Evolutionary conservation across 2,888 invertebrate species (phyloP).

Genomic region (Chymomyza amoena): DNA sequence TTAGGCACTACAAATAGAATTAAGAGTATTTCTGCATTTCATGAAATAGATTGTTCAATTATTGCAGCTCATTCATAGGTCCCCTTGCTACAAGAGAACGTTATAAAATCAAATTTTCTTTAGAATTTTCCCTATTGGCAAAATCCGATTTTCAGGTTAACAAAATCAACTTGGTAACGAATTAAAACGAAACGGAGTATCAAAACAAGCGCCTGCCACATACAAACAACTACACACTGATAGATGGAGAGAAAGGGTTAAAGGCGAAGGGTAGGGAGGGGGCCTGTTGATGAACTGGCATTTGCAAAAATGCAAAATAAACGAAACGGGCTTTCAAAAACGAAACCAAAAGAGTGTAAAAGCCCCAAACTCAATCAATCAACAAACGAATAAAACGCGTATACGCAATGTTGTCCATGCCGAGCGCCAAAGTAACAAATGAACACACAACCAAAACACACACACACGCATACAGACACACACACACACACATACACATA

Average conservation of each 20-base stretch:
- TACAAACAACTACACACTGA: conserved; percentile 22
- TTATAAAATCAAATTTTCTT: conserved; percentile 37
- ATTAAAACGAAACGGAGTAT: conserved; percentile 50
- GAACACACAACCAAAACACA: conserved; percentile 39
- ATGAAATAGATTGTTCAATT: not conserved
- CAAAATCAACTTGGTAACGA: conserved; percentile 63
- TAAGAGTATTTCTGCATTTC: no score
- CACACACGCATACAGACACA: conserved; percentile 19
- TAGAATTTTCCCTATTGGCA: conserved; percentile 31
- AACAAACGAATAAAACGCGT: conserved; percentile 70
- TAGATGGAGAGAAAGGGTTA: conserved; percentile 1
- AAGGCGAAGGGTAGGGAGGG: conserved; percentile 3
- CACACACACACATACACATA: conserved; percentile 13
- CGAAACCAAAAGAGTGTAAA: conserved; percentile 48
- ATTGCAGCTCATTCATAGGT: no score
- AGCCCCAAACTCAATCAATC: conserved; percentile 61
- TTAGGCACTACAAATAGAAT: no score
- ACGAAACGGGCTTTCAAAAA: conserved; percentile 42
- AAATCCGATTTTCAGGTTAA: conserved; percentile 67
- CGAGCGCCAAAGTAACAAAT: conserved; percentile 62
- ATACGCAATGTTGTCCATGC: conserved; percentile 64
- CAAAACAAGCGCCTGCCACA: conserved; percentile 30
- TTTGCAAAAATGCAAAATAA: conserved; percentile 52
- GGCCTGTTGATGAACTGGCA: conserved; percentile 20
- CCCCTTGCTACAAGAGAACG: conserved; percentile 26